Percentiles rank a stretch among this genome's conserved stretches.
Evolutionary conservation across 2,113 vertebrate genomes (phyloP).

Genomic region (Charadrius vociferus): DNA sequence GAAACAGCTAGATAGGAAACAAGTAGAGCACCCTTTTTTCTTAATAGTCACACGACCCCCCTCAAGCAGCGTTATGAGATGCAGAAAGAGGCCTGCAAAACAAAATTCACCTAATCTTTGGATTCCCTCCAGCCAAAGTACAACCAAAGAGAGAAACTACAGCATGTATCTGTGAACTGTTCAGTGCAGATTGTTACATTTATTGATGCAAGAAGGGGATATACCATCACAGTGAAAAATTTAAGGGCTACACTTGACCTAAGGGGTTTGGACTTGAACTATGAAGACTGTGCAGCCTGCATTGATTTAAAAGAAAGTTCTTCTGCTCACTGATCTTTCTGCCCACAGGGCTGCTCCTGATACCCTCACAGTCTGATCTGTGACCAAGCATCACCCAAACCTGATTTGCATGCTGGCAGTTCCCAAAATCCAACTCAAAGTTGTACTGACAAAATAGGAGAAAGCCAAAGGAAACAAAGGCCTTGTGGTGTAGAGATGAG

Average conservation of each 20-base stretch:
- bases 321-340: constrained; percentile 2
- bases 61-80: not conserved
- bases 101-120: not conserved
- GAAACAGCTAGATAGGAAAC: not conserved
- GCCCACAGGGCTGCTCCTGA: not conserved
- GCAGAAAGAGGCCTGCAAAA: not conserved
- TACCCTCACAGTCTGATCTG: not conserved
- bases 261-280: not conserved
- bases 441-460: not conserved
- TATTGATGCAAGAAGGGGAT: not conserved
- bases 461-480: not conserved
- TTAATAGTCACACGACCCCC: not conserved
- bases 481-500: not conserved
- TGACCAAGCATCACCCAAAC: not conserved
- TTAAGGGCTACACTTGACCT: not conserved
- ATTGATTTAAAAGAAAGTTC: not conserved
- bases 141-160: not conserved
- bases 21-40: not conserved
- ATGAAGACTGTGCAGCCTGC: not conserved
- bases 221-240: not conserved
- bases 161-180: not conserved
- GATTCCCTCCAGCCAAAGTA: not conserved
- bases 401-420: not conserved
- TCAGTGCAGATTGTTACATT: not conserved
- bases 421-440: not conserved